Base-by-base conservation (phyloP, 2,113 vertebrate species). In the Calidris pugnax region DNA sequence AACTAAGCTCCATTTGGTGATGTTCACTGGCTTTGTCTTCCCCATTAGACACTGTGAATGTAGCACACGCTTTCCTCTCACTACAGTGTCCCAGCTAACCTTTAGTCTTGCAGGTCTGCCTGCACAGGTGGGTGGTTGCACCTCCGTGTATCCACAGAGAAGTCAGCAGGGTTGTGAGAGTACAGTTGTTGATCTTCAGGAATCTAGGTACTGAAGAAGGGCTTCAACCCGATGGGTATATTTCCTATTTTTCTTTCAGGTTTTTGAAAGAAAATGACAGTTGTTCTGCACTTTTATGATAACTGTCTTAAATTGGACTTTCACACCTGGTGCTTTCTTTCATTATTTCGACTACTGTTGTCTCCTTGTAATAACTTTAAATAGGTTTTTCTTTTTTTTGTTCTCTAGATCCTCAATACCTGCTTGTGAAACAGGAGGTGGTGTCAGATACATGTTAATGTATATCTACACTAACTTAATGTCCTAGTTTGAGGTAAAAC, bases 111-210 rank as follows among this genome's bases (percentile, higher is more conserved):
- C 17, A 17, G 28, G 2, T 55, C 9, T 50, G 18, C 9, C n/a
- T 62, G 9, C 10, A 20, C 1, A 64, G 32, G 7, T n/a, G 22
- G 6, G 3, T 33, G 5, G 14, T 27, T 2, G 6, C 11, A n/a
- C 6, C 6, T 64, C 28, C 1, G 0, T 35, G 19, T 39, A 6
- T 28, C 6, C 11, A 4, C 7, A 26, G 20, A 64, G 19, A 26
- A 57, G n/a, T 53, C 55, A 51, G 8, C 6, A 78, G 35, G 39
- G 35, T 10, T 69, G 23, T 48, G 26, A 32, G 14, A 68, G 9
- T 12, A 24, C 4, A 37, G 19, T 6, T 59, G 5, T 12, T 39
- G 9, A 6, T 67, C 39, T 74, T 7, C 21, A 19, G 18, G 10
- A 6, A 27, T 7, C 10, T 10, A 37, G n/a, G 18, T 24, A 12